Evolutionary conservation across 1,140 invertebrate genomes (phyloP).

Genomic region (Trachymyrmex cornetzi): DNA sequence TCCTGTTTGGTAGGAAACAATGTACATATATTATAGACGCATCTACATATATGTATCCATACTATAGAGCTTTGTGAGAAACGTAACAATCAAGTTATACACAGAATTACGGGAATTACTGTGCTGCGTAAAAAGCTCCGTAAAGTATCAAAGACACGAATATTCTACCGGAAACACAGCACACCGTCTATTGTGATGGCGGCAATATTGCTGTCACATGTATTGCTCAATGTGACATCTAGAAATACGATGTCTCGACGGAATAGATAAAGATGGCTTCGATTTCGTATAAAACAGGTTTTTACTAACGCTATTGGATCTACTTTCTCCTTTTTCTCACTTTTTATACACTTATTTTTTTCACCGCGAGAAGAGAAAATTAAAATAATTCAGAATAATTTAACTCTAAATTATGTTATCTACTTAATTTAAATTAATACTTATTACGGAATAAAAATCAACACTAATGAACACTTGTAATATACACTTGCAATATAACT

Average conservation of each 20-base stretch:
- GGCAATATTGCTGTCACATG: slow-evolving; percentile 27
- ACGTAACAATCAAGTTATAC: slow-evolving; percentile 35
- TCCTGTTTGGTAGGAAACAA: slow-evolving; percentile 61
- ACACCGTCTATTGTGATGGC: background rate
- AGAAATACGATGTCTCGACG: slow-evolving; percentile 57
- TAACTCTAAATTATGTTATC: background rate
- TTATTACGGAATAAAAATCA: background rate
- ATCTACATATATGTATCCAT: background rate
- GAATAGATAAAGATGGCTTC: slow-evolving; percentile 52
- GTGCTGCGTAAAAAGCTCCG: slow-evolving; percentile 1
- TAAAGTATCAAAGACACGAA: slow-evolving; percentile 15
- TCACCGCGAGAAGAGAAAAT: background rate
- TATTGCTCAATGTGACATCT: background rate
- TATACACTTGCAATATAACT: background rate
- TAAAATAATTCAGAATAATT: background rate
- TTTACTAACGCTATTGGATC: background rate
- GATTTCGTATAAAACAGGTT: slow-evolving; percentile 42
- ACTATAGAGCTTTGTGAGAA: background rate
- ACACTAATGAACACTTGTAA: too few relatives aligned
- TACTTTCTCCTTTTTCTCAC: background rate
- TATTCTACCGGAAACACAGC: background rate
- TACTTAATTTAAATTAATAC: slow-evolving; percentile 12
- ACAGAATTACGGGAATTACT: background rate
- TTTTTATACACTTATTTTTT: background rate
- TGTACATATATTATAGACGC: slow-evolving; percentile 33